Base-by-base conservation (phyloP, 2,797 vertebrate genomes). In the Coregonus suidteri region DNA sequence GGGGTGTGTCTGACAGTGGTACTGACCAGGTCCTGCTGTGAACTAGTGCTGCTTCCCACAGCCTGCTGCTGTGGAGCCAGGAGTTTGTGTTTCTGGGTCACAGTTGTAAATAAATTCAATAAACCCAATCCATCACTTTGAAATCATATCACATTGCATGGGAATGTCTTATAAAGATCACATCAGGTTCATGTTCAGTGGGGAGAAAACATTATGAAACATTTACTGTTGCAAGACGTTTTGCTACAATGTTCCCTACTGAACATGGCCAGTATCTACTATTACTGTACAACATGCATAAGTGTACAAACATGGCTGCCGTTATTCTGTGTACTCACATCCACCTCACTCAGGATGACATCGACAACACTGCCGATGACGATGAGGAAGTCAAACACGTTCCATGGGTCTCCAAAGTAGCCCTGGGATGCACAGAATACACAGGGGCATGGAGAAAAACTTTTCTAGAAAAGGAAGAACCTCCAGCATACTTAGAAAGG, bases 381-480 rank as follows among this genome's bases (percentile, higher is more conserved):
- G 1, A 99, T 99, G 56, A 99, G 91, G 90, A 99, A 99, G 91
- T 99, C 98, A 79, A 99, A 99, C 76, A 99, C 98, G 0, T 99
- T 99, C 98, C 98, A 99, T 15, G 98, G 98, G 86, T 99, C 98
- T 81, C 98, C 98, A 0, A 99, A 99, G 88, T 99, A 99, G 80
- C 98, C 98, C 98, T 99, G 90, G 52, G 72, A 5, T 71, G 69
- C 56, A 81, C 54, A 74, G 15, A 85, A 73, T 67, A 35, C 73
- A 25, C 68, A 34, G 59, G 67, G 3, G 37, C 31, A 3, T 18
- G 18, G 47, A 65, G 20, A 16, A 31, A 31, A 18, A 15, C 30
- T 7, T 20, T 20, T 6, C 9, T 18, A 6, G 6, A 6, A 41
- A 52, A 25, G 37, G 14, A 67, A 67, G 11, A 11, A 34, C 30